These are phyloP conservation scores for Pandemis heparana DNA, from an alignment of 2,888 invertebrate genomes.

Conservation along the genomic window DNA sequence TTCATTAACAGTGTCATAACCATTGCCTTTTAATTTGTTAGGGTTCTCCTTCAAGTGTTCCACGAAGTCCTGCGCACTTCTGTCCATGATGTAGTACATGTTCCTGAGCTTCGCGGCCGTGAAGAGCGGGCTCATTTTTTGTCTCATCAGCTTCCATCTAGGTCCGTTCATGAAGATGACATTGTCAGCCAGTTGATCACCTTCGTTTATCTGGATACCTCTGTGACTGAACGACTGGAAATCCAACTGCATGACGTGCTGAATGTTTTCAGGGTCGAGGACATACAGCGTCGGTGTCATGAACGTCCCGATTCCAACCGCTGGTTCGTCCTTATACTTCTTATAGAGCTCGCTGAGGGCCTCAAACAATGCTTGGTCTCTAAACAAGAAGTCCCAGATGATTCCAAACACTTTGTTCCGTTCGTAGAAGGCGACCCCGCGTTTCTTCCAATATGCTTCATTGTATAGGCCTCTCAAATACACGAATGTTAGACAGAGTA, in stretches of 20 bases:
- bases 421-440: slow-evolving; percentile 59
- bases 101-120: slow-evolving; percentile 67
- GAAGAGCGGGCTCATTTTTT: slow-evolving; percentile 69
- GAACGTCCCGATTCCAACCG: slow-evolving; percentile 42
- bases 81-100: slow-evolving; percentile 69
- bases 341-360: slow-evolving; percentile 58
- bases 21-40: slow-evolving; percentile 50
- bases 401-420: slow-evolving; percentile 58
- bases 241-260: slow-evolving; percentile 57
- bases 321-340: slow-evolving; percentile 58
- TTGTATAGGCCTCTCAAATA: slow-evolving; percentile 51
- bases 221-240: slow-evolving; percentile 62
- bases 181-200: slow-evolving; percentile 61
- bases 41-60: slow-evolving; percentile 57
- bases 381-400: slow-evolving; percentile 57
- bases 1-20: slow-evolving; percentile 52
- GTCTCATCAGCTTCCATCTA: slow-evolving; percentile 69
- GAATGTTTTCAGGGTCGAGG: slow-evolving; percentile 58
- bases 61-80: slow-evolving; percentile 64
- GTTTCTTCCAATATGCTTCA: slow-evolving; percentile 65
- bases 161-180: slow-evolving; percentile 60
- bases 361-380: slow-evolving; percentile 58
- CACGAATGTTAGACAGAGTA: slow-evolving; percentile 1
- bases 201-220: slow-evolving; percentile 54
- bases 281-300: slow-evolving; percentile 56